Conservation (phyloP, 2,113 vertebrate genomes). For the Carollia perspicillata region DNA sequence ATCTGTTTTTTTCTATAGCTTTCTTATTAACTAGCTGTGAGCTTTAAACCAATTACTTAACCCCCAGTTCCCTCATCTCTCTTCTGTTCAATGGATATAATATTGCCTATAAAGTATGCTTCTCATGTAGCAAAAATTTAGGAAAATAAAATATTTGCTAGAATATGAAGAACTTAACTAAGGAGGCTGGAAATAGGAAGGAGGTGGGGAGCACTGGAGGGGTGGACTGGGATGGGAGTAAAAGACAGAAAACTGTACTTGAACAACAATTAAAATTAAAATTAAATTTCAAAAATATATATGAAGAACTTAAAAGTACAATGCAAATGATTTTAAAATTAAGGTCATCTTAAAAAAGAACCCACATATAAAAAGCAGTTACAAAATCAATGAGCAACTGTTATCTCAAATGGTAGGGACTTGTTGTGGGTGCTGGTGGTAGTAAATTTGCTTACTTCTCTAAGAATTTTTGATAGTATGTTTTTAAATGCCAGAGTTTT, state of each 20-base stretch:
- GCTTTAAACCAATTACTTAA: background rate
- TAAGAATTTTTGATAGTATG: conserved; percentile 1
- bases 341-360: conserved; percentile 16
- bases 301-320: conserved; percentile 13
- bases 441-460: background rate
- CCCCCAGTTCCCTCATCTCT: background rate
- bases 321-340: conserved; percentile 1
- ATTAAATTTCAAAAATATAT: too few relatives aligned
- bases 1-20: background rate
- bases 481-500: conserved; percentile 20
- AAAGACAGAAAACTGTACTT: too few relatives aligned
- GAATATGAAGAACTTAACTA: conserved; percentile 1
- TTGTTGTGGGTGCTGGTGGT: background rate
- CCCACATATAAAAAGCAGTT: background rate
- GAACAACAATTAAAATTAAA: too few relatives aligned
- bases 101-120: background rate
- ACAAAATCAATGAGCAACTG: background rate
- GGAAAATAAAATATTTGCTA: background rate
- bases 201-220: too few relatives aligned
- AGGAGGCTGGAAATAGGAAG: too few relatives aligned
- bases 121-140: background rate
- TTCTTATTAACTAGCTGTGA: background rate
- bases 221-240: too few relatives aligned
- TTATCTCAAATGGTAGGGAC: background rate
- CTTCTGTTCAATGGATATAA: background rate